A percentile compares a stretch with the other conserved stretches of the same genome.
Conservation (phyloP, 92 coral and sea anemone species). For the Phenganax stokvisi region DNA sequence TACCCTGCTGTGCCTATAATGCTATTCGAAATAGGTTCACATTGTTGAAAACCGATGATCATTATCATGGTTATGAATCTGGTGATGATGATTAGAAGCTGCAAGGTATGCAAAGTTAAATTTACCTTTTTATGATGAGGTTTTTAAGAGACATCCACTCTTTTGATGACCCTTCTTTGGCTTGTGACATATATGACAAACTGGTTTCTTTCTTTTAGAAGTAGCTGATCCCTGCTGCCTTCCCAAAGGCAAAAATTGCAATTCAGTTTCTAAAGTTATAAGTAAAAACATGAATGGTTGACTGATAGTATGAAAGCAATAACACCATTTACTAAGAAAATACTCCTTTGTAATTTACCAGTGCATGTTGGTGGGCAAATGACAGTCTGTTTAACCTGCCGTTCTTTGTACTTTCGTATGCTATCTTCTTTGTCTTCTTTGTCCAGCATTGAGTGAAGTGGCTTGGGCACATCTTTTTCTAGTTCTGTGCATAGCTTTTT, state of each 20-base stretch:
- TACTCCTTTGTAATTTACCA: background rate
- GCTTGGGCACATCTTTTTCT: background rate
- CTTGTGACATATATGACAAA: background rate
- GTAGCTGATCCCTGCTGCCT: no score
- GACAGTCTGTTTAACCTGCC: background rate
- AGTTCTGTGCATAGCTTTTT: background rate
- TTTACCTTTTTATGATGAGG: no score
- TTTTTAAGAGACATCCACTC: no score
- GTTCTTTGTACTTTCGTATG: background rate
- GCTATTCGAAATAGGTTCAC: background rate
- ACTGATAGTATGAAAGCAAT: no score
- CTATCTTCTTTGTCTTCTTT: slow-evolving; percentile 1
- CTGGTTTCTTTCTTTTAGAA: no score
- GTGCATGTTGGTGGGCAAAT: slow-evolving; percentile 8
- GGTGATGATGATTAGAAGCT: background rate
- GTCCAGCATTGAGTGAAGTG: slow-evolving; percentile 7
- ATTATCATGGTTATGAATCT: slow-evolving; percentile 5
- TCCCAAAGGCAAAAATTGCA: background rate
- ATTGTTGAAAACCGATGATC: background rate
- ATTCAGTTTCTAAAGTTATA: background rate
- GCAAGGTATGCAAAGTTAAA: background rate
- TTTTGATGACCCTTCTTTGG: background rate
- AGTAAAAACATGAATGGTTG: background rate
- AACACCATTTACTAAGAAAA: background rate
- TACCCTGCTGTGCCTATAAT: background rate